Base-by-base conservation (phyloP, 2,797 vertebrate species). In the Falco peregrinus region DNA sequence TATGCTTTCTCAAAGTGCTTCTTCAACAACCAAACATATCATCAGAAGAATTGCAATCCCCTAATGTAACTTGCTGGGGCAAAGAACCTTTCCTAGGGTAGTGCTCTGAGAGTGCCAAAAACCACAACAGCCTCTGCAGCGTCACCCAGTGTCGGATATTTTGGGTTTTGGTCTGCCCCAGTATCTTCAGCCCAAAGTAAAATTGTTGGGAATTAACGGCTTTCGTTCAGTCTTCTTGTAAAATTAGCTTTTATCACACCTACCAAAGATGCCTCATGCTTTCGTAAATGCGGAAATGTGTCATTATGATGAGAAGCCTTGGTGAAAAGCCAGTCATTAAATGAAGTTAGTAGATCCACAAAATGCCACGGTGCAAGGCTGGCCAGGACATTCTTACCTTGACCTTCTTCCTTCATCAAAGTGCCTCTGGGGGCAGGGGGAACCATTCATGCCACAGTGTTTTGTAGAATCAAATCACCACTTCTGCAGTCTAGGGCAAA, bases 401-500 rank as follows among this genome's bases (percentile, higher is more conserved):
- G 51, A 47, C 67, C 83, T 45, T 35, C 47, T 26, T 26, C 37
- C 69, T 45, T 43, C 85, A 33, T 69, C 92, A n/a, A 16, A 35
- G 84, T 11, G 60, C 35, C 77, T 20, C 75, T 33, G 41, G 22
- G 16, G 29, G 6, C 11, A 3, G 47, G 5, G 31, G 81, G 51
- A 65, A 76, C 65, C 59, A 1, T 63, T 7, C 22, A 6, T 13
- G 37, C 47, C 89, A 16, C 4, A 8, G 9, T 24, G 70, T 76
- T 93, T 73, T 70, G 37, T 24, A 22, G 56, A 87, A 73, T 78
- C 87, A 37, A 56, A 83, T 60, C 82, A 45, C 37, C 29, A 6
- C 18, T 64, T 82, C 69, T 21, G 43, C 92, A 57, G 57, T 41
- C 87, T 14, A n/a, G 69, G 95, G 70, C 91, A 85, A 89, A 92